These are phyloP conservation scores for Noctuana brunneofusca DNA, from an alignment of 2,888 invertebrate species.

Conservation along the genomic window DNA sequence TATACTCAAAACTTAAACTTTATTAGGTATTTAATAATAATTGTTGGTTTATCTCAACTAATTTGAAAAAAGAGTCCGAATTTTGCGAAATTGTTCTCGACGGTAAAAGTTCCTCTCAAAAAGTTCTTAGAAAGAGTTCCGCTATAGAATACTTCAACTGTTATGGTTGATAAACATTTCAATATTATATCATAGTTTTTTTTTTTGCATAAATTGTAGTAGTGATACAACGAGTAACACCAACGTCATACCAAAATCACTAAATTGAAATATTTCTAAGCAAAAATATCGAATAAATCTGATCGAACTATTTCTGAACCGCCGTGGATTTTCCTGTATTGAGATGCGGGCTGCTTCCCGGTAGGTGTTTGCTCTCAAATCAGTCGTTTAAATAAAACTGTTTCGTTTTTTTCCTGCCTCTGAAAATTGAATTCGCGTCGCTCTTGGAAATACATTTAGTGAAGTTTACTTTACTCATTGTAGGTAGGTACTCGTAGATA, in stretches of 20 bases:
- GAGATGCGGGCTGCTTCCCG: slow-evolving; percentile 61
- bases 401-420: slow-evolving; percentile 65
- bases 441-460: slow-evolving; percentile 61
- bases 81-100: no score
- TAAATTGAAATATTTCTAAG: slow-evolving; percentile 11
- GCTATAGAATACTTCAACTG: no score
- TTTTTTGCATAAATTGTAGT: no score
- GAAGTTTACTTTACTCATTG: slow-evolving; percentile 60
- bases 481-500: no score
- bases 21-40: no score
- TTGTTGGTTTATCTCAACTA: no score
- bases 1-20: no score
- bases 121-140: no score
- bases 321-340: slow-evolving; percentile 47
- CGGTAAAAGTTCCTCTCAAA: no score
- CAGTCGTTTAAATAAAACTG: slow-evolving; percentile 76
- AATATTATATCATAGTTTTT: no score
- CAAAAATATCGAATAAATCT: slow-evolving; percentile 21
- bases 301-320: slow-evolving; percentile 21
- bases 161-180: no score
- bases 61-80: no score
- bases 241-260: neutral
- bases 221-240: neutral
- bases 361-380: slow-evolving; percentile 75
- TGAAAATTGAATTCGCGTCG: slow-evolving; percentile 66